Conservation (phyloP, 92 coral and sea anemone genomes). For the Virgularia gustaviana region DNA sequence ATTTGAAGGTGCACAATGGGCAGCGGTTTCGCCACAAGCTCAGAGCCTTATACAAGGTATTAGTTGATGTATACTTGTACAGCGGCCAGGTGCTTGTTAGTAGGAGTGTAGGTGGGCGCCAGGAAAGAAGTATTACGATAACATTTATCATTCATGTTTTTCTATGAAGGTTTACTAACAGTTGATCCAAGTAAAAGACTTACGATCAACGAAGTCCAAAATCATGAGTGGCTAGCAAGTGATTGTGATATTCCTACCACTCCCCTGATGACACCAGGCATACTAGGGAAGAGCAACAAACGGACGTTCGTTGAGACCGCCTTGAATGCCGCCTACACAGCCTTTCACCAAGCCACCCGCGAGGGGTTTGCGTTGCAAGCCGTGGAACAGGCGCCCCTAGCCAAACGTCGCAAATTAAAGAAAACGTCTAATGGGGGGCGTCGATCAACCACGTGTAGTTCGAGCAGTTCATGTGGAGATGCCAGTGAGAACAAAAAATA, state of each 20-base stretch:
- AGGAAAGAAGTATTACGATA: too few relatives aligned
- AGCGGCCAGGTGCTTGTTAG: background rate
- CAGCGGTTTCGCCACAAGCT: slow-evolving; percentile 81
- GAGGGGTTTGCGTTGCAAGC: slow-evolving; percentile 88
- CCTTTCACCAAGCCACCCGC: slow-evolving; percentile 87
- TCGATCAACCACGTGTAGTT: slow-evolving; percentile 69
- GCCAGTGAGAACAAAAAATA: slow-evolving; percentile 22
- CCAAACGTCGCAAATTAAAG: slow-evolving; percentile 92
- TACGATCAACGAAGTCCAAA: slow-evolving; percentile 73
- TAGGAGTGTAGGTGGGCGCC: too few relatives aligned
- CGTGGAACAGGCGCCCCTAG: slow-evolving; percentile 95
- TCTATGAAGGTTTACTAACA: slow-evolving; percentile 90
- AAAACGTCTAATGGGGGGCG: slow-evolving; percentile 87
- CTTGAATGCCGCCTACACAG: slow-evolving; percentile 86
- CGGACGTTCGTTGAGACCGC: slow-evolving; percentile 97
- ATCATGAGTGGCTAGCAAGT: slow-evolving; percentile 87
- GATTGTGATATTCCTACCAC: slow-evolving; percentile 81
- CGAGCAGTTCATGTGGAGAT: slow-evolving; percentile 24
- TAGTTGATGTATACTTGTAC: background rate
- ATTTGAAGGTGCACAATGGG: slow-evolving; percentile 95
- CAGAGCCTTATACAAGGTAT: slow-evolving; percentile 87
- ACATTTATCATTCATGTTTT: too few relatives aligned
- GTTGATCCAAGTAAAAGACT: slow-evolving; percentile 86
- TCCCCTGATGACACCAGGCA: slow-evolving; percentile 97
- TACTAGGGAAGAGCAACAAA: slow-evolving; percentile 81